Evolutionary conservation across 2,797 vertebrate genomes (phyloP), one percentile per base, ranked within the genome.

Genomic region (Ibycter americanus): DNA sequence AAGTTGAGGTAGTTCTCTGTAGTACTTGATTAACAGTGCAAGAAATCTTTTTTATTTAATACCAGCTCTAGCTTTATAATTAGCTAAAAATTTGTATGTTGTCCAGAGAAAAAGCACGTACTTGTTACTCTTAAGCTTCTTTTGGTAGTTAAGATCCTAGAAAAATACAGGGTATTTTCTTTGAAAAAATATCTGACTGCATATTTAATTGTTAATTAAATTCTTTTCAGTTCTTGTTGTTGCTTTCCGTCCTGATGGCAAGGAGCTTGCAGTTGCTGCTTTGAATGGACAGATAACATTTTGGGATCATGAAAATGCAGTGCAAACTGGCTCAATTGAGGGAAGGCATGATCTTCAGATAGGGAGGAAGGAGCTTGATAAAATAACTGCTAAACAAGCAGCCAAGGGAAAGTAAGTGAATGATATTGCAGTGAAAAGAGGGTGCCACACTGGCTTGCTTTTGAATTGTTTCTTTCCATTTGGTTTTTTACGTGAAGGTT

Each of bases 331-430:
- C 81, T 99, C 99, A 6, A 98, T 99, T 22, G 97, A 98, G 40
- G 99, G 99, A 59, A 98, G 99, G 36, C 99, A 99, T 0, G 99
- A 99, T 82, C 98, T 99, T 63, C 98, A 99, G 96, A 97, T 97
- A 32, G 99, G 99, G 51, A 99, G 99, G 92, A 99, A 99, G 89
- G 99, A 99, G 73, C 98, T 98, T 1, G 99, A 99, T 93, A 99
- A 99, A 97, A 98, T 99, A 96, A 99, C 99, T 0, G 99, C 99
- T 91, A 99, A 99, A 84, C 99, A 99, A 32, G 96, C 98, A 0
- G 98, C 99, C 73, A 99, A 99, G 98, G 99, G 98, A 42, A 99
- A 99, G 99, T 99, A 98, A 98, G 99, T 98, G 19, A 74, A 65
- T 46, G 51, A 66, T 34, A 27, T 8, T 22, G 40, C 17, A 22